phyloP scores from a whole-genome alignment of 1,140 invertebrate species.

The Papilio polytes region DNA sequence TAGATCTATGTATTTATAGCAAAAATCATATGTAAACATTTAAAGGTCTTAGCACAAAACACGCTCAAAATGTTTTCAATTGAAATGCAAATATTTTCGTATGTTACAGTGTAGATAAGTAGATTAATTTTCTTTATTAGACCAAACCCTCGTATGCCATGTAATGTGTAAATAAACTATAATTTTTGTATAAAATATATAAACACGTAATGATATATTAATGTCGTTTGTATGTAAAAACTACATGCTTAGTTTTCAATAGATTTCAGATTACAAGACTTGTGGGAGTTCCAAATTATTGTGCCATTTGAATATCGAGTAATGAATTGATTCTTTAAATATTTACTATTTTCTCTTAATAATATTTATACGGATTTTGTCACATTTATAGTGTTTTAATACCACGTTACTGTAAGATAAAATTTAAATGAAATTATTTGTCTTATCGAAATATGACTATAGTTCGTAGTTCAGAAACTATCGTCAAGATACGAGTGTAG shows the following conservation, averaged over 20 bases:
- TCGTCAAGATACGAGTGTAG: background rate
- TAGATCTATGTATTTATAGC: constrained; percentile 50
- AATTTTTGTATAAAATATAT: constrained; percentile 46
- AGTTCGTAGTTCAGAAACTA: background rate
- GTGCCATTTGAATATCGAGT: constrained; percentile 46
- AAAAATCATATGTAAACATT: constrained; percentile 35
- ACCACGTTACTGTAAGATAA: background rate
- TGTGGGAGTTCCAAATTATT: constrained; percentile 46
- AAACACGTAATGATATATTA: constrained; percentile 36
- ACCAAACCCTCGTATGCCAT: constrained; percentile 77
- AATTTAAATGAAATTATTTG: background rate
- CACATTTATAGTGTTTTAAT: background rate
- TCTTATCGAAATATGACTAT: background rate
- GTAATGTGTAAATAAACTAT: constrained; percentile 69
- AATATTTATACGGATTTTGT: constrained; percentile 1
- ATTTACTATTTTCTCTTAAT: background rate
- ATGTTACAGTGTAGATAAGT: constrained; percentile 49
- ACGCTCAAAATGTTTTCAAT: constrained; percentile 56
- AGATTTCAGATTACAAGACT: constrained; percentile 38
- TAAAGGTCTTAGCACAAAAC: constrained; percentile 54
- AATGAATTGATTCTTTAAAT: constrained; percentile 1
- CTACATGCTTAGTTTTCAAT: constrained; percentile 39
- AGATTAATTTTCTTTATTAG: constrained; percentile 59
- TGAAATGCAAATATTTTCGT: constrained; percentile 56
- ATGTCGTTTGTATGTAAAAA: constrained; percentile 44